Evolutionary conservation across 2,797 vertebrate genomes (phyloP).

Genomic region (Odontamblyopus lacepedii): DNA sequence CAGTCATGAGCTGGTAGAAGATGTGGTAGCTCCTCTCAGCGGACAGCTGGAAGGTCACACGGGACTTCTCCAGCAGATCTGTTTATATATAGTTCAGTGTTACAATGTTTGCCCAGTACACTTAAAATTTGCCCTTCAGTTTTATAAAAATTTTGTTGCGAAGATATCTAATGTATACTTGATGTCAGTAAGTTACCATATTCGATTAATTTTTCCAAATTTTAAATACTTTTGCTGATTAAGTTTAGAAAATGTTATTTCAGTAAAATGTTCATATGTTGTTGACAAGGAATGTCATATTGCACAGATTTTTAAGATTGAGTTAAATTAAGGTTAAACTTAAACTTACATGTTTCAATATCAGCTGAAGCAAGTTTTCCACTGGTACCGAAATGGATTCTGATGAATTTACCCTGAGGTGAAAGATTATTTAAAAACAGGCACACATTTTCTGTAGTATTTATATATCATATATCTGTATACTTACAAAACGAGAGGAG

Average conservation of each 20-base stretch:
- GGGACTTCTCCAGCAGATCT: slow-evolving; percentile 89
- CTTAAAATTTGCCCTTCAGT: background rate
- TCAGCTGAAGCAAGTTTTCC: slow-evolving; percentile 87
- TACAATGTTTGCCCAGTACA: too few species aligned
- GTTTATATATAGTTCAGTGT: background rate
- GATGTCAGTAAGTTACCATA: too few species aligned
- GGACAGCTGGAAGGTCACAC: slow-evolving; percentile 87
- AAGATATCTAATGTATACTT: too few species aligned
- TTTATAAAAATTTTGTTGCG: background rate
- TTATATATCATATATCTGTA: background rate
- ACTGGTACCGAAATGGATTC: slow-evolving; percentile 62
- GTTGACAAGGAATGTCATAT: too few species aligned
- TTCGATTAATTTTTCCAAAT: too few species aligned
- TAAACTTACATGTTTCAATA: slow-evolving; percentile 86
- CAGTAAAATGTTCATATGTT: background rate
- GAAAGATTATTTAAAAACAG: background rate
- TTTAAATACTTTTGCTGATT: background rate
- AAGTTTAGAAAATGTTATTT: background rate
- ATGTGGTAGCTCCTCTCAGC: slow-evolving; percentile 90
- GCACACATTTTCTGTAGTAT: background rate
- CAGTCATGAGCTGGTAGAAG: slow-evolving; percentile 89
- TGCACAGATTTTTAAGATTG: background rate
- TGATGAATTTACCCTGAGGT: slow-evolving; percentile 81
- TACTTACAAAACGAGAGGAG: slow-evolving; percentile 78
- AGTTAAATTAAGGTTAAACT: background rate